These are phyloP conservation scores for Euthynnus affinis DNA, from an alignment of 2,797 vertebrate genomes.

Conservation along the genomic window DNA sequence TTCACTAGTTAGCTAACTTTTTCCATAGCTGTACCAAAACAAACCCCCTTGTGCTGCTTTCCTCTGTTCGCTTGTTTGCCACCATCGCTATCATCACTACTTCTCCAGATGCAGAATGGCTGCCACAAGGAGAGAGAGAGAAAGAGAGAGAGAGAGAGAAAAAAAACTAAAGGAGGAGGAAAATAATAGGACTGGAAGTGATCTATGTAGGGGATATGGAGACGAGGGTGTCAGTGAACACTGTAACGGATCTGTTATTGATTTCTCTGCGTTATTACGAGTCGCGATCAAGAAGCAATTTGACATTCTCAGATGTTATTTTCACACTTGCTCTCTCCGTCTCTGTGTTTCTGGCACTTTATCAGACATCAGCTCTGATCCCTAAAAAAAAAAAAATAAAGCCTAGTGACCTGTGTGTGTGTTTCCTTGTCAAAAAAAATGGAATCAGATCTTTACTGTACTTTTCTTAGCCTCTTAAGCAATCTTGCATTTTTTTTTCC, in stretches of 20 bases:
- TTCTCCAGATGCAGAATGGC: constrained; percentile 25
- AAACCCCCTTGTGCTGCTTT: constrained; percentile 38
- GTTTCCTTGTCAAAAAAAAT: too few species aligned
- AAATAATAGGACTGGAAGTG: constrained; percentile 30
- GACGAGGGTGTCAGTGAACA: constrained; percentile 11
- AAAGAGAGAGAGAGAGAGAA: too few species aligned
- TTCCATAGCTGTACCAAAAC: constrained; percentile 64
- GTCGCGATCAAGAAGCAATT: background rate
- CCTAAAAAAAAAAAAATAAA: too few species aligned
- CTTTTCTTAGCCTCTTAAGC: background rate
- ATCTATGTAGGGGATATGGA: constrained; percentile 27
- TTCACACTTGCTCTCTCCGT: too few species aligned
- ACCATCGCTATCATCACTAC: constrained; percentile 8
- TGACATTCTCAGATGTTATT: background rate
- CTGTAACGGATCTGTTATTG: constrained; percentile 17
- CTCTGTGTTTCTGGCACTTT: background rate
- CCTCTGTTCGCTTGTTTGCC: constrained; percentile 43
- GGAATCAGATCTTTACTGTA: background rate
- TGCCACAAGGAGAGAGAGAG: constrained; percentile 4
- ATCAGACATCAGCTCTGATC: background rate
- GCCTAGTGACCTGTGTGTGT: too few species aligned
- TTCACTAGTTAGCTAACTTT: too few species aligned
- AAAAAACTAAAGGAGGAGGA: too few species aligned
- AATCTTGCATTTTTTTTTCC: background rate
- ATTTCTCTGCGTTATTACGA: constrained; percentile 22